Evolutionary conservation across 2,113 vertebrate species (phyloP), one percentile per base, ranked within the genome.

Genomic region (Oenanthe oenanthe): DNA sequence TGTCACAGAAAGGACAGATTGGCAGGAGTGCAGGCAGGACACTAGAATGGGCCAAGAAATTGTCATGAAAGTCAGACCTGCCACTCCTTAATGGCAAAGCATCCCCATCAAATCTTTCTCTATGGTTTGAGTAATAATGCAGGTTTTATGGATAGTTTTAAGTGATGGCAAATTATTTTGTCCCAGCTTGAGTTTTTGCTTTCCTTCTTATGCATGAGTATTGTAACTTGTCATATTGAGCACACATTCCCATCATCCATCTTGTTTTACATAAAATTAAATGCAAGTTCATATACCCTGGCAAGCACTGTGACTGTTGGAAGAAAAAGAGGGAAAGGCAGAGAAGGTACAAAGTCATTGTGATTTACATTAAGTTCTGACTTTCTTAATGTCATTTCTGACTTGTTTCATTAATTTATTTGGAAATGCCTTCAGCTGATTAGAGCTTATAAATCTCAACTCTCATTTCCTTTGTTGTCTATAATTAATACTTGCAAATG

Each of bases 331-430:
- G 47, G 60, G 21, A 70, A 93, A 81, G 31, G 48, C 40, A 78
- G 53, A 75, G 63, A 68, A 40, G 7, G 15, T 81, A 56, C n/a
- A 68, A 81, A 87, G 45, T 68, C 74, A 25, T 48, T 74, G 51
- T 71, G 28, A 62, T 85, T 93, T 89, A 91, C 86, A 65, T 65
- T 63, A 56, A 87, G 45, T 68, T 57, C 57, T 87, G 58, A 28
- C 54, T 95, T 89, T 87, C 84, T 89, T 79, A 68, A 63, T 68
- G 81, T n/a, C 10, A 60, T 83, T 91, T 87, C 73, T 81, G 65
- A 88, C 40, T 93, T 4, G 1, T 93, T 87, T 85, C 50, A 77
- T 92, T 97, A 83, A 94, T 93, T 92, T 93, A 94, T 96, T 95
- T 91, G 85, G 88, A 91, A 94, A 92, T 60, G 72, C 32, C 70